Evolutionary conservation across 2,113 vertebrate genomes (phyloP), one percentile per base, ranked within the genome.

Genomic region (Charadrius vociferus): DNA sequence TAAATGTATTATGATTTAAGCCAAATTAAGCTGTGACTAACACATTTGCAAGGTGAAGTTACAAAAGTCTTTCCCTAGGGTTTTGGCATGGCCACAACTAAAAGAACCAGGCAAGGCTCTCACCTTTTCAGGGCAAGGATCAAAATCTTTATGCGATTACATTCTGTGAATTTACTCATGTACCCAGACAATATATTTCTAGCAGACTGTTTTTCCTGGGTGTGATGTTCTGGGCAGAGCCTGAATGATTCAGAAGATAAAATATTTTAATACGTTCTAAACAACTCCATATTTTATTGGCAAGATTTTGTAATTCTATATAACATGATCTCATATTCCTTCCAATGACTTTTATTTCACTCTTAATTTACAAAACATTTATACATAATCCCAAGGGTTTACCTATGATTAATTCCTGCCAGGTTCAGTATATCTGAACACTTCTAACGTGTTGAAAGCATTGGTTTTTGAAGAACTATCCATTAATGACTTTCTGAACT

Each of bases 401-500:
- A 97, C 96, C 97, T 98, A 96, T 97, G 96, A 98, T 98, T 98
- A 97, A 98, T 98, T 98, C 96, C 97, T 97, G 92, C 96, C 97
- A 98, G 97, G 97, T 98, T 97, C 68, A 94, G 83, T 97, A 78
- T 67, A 97, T 98, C 95, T 94, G 94, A 97, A 96, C 95, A 96
- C 94, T 97, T 97, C 94, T 94, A 97, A 96, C 26, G 20, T 86
- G 97, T 94, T 98, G 97, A 97, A 98, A 97, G 95, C 97, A 98
- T 97, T 88, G 97, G 96, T 87, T 98, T 98, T 97, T 98, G 97
- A 98, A 98, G 98, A 98, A 97, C 98, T 98, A 98, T 98, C 98
- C 97, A 98, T 98, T 98, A 98, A 99, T 94, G 98, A 97, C 98
- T 98, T 98, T 98, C 96, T 98, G 98, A 98, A 98, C 98, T 97